Percentiles rank a stretch among this genome's conserved stretches.
These are phyloP conservation scores for Mus musculus DNA, from an alignment of 2,113 vertebrate genomes.

Conservation along the genomic window GRCm39 chrX:168430501-168431000, in stretches of 20 bases:
- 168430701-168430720: neutral
- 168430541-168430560: neutral
- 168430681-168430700: neutral
- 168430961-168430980: neutral
- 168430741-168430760: neutral
- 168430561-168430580: neutral
- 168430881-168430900: neutral
- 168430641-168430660: neutral
- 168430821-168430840: no score
- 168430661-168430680: neutral
- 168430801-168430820: no score
- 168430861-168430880: neutral
- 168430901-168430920: neutral
- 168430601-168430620: neutral
- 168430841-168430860: neutral
- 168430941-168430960: neutral
- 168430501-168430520: no score
- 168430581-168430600: neutral
- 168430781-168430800: neutral
- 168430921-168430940: neutral
- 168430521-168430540: no score
- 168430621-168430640: neutral
- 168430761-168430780: neutral
- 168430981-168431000: neutral
- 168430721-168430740: neutral